These are phyloP conservation scores for Percopsis omiscomaycus DNA, from an alignment of 2,797 vertebrate genomes.

Conservation along the genomic window DNA sequence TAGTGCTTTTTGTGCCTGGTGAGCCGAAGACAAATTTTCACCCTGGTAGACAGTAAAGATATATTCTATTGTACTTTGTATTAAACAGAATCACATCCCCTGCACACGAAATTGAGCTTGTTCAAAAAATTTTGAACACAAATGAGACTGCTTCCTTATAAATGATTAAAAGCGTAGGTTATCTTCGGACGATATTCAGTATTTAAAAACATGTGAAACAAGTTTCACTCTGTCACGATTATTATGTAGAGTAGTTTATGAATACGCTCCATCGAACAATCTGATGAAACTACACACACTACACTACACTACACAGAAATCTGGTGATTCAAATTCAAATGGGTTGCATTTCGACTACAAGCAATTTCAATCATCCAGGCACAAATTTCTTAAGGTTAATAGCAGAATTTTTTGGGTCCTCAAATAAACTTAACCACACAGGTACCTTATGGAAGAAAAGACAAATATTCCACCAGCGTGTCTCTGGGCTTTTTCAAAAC, in stretches of 20 bases:
- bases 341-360: slow-evolving; percentile 49
- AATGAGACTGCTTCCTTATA: slow-evolving; percentile 29
- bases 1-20: too few species aligned
- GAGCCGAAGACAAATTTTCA: too few species aligned
- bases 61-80: too few species aligned
- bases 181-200: slow-evolving; percentile 25
- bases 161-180: slow-evolving; percentile 45
- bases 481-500: slow-evolving; percentile 14
- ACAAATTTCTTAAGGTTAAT: slow-evolving; percentile 64
- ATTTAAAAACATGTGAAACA: slow-evolving; percentile 29
- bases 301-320: slow-evolving; percentile 29
- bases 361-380: slow-evolving; percentile 60
- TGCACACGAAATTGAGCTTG: slow-evolving; percentile 3
- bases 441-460: slow-evolving; percentile 45
- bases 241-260: slow-evolving; percentile 50
- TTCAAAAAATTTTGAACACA: slow-evolving; percentile 45
- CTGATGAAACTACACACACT: slow-evolving; percentile 29
- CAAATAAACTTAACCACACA: slow-evolving; percentile 64
- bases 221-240: slow-evolving; percentile 37
- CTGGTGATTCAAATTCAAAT: slow-evolving; percentile 68
- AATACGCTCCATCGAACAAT: slow-evolving; percentile 54
- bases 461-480: slow-evolving; percentile 55
- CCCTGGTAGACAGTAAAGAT: too few species aligned
- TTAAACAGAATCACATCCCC: too few species aligned
- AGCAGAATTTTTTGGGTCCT: slow-evolving; percentile 56